A percentile compares a stretch with the other conserved stretches of the same genome.
These are phyloP conservation scores for Drosophila tanythrix DNA, from an alignment of 2,888 invertebrate genomes.

Conservation along the genomic window DNA sequence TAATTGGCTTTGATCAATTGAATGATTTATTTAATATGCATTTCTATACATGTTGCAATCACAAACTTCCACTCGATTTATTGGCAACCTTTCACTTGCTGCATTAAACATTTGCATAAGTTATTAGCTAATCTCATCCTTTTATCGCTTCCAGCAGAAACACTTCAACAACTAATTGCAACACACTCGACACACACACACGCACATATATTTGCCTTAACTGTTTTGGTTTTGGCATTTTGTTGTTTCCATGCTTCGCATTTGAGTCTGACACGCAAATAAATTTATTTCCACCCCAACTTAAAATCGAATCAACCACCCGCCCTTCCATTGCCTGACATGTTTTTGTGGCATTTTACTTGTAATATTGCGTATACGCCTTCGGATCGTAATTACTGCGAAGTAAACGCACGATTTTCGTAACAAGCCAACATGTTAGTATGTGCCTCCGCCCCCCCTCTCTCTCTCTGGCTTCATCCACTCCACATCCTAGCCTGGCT, in stretches of 20 bases:
- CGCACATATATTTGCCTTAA: neutral
- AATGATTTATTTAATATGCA: conserved; percentile 29
- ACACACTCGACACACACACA: neutral
- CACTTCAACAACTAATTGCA: conserved; percentile 62
- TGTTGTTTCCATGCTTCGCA: conserved; percentile 65
- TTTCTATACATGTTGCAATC: conserved; percentile 26
- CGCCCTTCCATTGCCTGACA: neutral
- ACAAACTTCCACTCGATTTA: conserved; percentile 39
- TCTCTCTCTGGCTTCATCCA: too few relatives aligned
- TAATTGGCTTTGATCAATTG: conserved; percentile 16
- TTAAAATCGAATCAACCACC: conserved; percentile 32
- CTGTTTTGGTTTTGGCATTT: conserved; percentile 34
- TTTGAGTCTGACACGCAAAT: conserved; percentile 69
- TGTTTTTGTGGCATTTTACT: conserved; percentile 23
- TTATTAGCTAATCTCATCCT: conserved; percentile 48
- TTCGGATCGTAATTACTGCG: conserved; percentile 64
- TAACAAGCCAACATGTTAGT: conserved; percentile 31
- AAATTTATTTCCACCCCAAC: conserved; percentile 53
- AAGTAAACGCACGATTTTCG: conserved; percentile 62
- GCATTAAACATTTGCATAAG: conserved; percentile 52
- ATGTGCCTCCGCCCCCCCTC: neutral
- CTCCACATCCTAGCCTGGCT: neutral
- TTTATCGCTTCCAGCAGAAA: conserved; percentile 24
- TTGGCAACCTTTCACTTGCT: conserved; percentile 29
- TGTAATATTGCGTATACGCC: conserved; percentile 63